Conservation (phyloP, 1,140 invertebrate genomes). For the Drosophila funebris region DNA sequence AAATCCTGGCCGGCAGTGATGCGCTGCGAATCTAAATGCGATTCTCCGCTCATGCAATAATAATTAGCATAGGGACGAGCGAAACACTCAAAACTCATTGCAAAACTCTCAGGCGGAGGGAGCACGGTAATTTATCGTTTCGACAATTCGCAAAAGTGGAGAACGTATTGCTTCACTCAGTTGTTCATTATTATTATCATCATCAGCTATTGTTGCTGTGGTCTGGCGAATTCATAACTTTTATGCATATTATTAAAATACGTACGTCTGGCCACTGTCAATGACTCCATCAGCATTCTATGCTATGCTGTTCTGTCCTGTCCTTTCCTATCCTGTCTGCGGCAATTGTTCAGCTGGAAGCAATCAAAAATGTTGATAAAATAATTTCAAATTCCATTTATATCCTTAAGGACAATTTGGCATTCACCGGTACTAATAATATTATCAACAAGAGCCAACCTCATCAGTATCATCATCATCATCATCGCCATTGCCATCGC, state of each 20-base stretch:
- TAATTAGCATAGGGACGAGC: slow-evolving; percentile 67
- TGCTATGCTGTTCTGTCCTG: not conserved
- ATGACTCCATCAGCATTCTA: slow-evolving; percentile 54
- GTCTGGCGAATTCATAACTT: slow-evolving; percentile 71
- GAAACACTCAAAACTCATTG: slow-evolving; percentile 35
- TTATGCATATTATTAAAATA: slow-evolving; percentile 73
- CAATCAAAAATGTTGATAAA: slow-evolving; percentile 82
- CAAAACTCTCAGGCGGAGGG: not conserved
- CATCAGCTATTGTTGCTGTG: slow-evolving; percentile 28
- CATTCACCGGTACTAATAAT: slow-evolving; percentile 79
- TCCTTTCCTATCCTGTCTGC: slow-evolving; percentile 9
- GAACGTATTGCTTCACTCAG: slow-evolving; percentile 60
- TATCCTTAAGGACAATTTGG: slow-evolving; percentile 81
- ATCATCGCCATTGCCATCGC: not conserved
- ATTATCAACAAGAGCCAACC: slow-evolving; percentile 60
- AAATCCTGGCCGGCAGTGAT: slow-evolving; percentile 63
- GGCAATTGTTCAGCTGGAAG: slow-evolving; percentile 76
- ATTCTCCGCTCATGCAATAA: slow-evolving; percentile 57
- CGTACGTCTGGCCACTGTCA: slow-evolving; percentile 50
- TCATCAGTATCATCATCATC: not conserved
- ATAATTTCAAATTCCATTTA: slow-evolving; percentile 82
- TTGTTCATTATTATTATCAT: slow-evolving; percentile 6
- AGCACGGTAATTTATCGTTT: slow-evolving; percentile 66
- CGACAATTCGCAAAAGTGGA: slow-evolving; percentile 32
- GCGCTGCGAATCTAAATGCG: slow-evolving; percentile 6